Base-by-base conservation (phyloP, 2,113 vertebrate species). In the Anolis sagrei region DNA sequence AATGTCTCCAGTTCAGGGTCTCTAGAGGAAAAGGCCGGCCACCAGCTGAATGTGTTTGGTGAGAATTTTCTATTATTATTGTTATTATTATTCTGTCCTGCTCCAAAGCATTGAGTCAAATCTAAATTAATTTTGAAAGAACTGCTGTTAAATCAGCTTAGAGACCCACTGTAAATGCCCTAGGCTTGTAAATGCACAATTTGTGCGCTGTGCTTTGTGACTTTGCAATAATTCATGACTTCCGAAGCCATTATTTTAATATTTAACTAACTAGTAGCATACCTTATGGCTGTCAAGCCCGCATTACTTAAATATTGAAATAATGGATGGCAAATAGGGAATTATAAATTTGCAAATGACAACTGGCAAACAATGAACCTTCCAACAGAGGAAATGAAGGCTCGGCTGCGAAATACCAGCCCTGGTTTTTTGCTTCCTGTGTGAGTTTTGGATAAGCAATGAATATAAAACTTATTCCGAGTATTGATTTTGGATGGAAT, bases 241-340 rank as follows among this genome's bases (percentile, higher is more conserved):
- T 75, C 61, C 78, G 21, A 21, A 81, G 72, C 39, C 36, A 49
- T 81, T 86, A 23, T 66, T 86, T 86, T 81, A 86, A 81, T 81
- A 81, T 86, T 86, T 86, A 74, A 81, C 70, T 51, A 80, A 66
- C 23, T 75, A 75, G 84, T 75, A 75, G 61, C 23, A 29, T 66
- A 81, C 58, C 16, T 64, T 39, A 51, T 51, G 70, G 39, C 72
- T 51, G 51, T 64, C 84, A 66, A n/a, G 23, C 44, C 54, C 27
- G 39, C 78, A 81, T 66, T 75, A 19, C 78, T 51, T 86, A 86
- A 86, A 86, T 36, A 81, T 39, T 66, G 58, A 74, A 80, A 80
- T 64, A 74, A 86, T 80, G n/a, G 39, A 80, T 51, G 44, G 78
- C 69, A 72, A 73, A 81, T 18, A 34, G 61, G 69, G 61, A 39